These are phyloP conservation scores for Drosophila insularis DNA, from an alignment of 1,140 invertebrate species.

Conservation along the genomic window DNA sequence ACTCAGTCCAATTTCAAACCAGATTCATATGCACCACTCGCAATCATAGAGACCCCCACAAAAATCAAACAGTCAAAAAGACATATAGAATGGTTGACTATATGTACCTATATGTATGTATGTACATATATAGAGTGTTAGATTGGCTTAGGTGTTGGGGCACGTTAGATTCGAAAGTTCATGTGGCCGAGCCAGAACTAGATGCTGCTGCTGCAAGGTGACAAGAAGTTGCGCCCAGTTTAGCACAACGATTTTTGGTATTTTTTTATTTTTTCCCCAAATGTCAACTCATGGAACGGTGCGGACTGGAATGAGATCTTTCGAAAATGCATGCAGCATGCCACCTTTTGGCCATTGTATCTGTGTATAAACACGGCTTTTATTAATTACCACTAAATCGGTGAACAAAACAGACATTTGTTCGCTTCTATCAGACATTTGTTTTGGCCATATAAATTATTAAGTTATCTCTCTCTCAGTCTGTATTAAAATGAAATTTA, in stretches of 20 bases:
- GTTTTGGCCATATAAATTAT: slow-evolving; percentile 68
- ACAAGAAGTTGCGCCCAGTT: slow-evolving; percentile 48
- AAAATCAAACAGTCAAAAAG: neutral
- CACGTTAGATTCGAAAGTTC: slow-evolving; percentile 74
- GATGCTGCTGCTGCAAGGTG: slow-evolving; percentile 11
- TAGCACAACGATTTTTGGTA: slow-evolving; percentile 9
- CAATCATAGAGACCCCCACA: slow-evolving; percentile 54
- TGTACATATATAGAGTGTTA: slow-evolving; percentile 24
- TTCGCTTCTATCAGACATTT: slow-evolving; percentile 51
- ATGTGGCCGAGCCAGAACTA: slow-evolving; percentile 26
- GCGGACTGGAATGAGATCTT: neutral
- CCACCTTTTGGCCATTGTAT: neutral
- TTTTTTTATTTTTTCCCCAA: slow-evolving; percentile 38
- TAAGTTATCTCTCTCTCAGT: slow-evolving; percentile 52
- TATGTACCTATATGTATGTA: too few relatives aligned
- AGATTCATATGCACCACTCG: slow-evolving; percentile 41
- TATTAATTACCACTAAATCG: slow-evolving; percentile 52
- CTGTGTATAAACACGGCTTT: slow-evolving; percentile 34
- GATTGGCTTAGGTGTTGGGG: slow-evolving; percentile 54
- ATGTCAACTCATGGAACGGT: slow-evolving; percentile 48
- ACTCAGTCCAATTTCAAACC: slow-evolving; percentile 12
- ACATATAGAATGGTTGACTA: too few relatives aligned
- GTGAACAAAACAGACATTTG: slow-evolving; percentile 40
- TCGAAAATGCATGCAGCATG: slow-evolving; percentile 3
- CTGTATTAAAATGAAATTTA: slow-evolving; percentile 55